Percentiles rank a stretch among this genome's conserved stretches.
phyloP scores from a whole-genome alignment of 2,888 invertebrate species.

The Megaustenia siamemsis region DNA sequence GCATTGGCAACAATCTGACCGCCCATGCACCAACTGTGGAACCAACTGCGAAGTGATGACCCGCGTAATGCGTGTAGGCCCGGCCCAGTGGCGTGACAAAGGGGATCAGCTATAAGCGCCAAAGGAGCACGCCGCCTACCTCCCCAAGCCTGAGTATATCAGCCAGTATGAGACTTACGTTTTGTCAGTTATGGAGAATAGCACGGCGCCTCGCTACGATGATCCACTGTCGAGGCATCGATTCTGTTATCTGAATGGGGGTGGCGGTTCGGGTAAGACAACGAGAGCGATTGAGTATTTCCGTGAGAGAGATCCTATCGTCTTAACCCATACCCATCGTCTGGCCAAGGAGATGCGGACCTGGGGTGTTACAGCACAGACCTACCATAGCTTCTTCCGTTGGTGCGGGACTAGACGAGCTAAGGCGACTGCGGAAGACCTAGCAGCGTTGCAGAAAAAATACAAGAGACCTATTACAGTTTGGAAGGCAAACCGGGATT shows the following conservation, averaged over 20 bases:
- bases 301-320: not conserved
- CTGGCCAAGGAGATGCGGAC: conserved; percentile 22
- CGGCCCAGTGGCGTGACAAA: conserved; percentile 4
- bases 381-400: conserved; percentile 13
- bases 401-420: not conserved
- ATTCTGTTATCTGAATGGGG: conserved; percentile 5
- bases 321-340: conserved; percentile 1
- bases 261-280: not conserved
- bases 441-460: not conserved
- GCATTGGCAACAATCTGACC: not conserved
- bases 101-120: not conserved
- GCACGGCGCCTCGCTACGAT: not conserved
- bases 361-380: not conserved
- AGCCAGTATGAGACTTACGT: not conserved
- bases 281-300: conserved; percentile 24
- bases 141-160: not conserved
- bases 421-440: not conserved
- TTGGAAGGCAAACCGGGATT: conserved; percentile 7
- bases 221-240: not conserved
- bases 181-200: too few species aligned
- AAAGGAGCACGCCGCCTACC: not conserved
- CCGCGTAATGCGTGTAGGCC: not conserved
- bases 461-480: not conserved
- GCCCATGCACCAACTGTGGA: not conserved
- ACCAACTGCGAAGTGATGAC: not conserved